Percentiles rank a stretch among this genome's conserved stretches.
phyloP scores from a whole-genome alignment of 2,797 vertebrate genomes.

The Euphonia xanthogaster region DNA sequence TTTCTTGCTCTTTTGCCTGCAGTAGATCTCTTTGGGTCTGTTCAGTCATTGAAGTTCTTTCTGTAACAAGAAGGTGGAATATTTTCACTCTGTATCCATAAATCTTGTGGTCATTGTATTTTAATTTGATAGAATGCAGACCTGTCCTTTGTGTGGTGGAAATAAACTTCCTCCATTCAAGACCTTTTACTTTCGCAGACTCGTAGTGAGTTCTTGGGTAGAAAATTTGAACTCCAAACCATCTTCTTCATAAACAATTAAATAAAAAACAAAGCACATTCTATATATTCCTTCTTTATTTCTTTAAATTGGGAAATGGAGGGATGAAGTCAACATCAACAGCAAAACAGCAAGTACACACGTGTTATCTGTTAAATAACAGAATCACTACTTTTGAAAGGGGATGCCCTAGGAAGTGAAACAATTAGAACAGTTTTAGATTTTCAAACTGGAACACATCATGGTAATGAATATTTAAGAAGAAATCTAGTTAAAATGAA shows the following conservation, averaged over 20 bases:
- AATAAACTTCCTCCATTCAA: background rate
- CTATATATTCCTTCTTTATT: constrained; percentile 30
- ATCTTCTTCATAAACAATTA: background rate
- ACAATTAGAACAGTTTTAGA: constrained; percentile 58
- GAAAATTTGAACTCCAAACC: background rate
- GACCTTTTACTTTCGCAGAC: background rate
- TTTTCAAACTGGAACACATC: constrained; percentile 58
- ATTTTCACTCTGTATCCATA: background rate
- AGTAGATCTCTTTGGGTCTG: background rate
- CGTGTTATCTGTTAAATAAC: constrained; percentile 65
- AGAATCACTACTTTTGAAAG: constrained; percentile 56
- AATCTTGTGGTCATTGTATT: background rate
- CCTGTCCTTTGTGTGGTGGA: background rate
- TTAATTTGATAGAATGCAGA: background rate
- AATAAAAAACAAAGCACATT: background rate
- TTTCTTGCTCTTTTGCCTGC: constrained; percentile 12
- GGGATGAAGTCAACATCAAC: constrained; percentile 16
- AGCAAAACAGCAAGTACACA: constrained; percentile 42
- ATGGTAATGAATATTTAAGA: constrained; percentile 27
- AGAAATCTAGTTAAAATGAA: constrained; percentile 19
- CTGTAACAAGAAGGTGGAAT: background rate
- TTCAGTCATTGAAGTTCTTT: background rate
- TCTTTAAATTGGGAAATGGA: constrained; percentile 32
- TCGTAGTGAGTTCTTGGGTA: background rate
- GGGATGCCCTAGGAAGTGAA: constrained; percentile 55